Conservation (phyloP, 2,888 invertebrate genomes). For the Bellardia pandia region DNA sequence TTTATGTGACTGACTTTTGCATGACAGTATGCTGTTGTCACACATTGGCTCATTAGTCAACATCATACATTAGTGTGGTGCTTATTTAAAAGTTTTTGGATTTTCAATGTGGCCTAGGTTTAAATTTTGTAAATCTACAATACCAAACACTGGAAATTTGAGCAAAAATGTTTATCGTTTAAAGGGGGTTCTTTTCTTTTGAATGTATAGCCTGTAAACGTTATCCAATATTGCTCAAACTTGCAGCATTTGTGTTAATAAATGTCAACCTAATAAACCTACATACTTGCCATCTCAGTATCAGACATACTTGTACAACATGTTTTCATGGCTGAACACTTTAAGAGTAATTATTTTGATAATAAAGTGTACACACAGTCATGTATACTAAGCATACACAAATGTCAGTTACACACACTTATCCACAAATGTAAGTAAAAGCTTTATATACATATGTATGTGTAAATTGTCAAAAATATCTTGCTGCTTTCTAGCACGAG, state of each 20-base stretch:
- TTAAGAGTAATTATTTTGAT: conserved; percentile 50
- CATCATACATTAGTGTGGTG: neutral
- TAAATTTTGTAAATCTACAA: no score
- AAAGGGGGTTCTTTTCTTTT: no score
- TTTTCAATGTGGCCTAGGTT: no score
- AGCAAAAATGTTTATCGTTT: no score
- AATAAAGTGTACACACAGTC: conserved; percentile 36
- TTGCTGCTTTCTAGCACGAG: conserved; percentile 21
- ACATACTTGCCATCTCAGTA: neutral
- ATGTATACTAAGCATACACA: neutral
- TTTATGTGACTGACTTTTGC: neutral
- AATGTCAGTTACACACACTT: neutral
- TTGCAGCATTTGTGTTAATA: no score
- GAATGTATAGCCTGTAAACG: no score
- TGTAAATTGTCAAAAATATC: conserved; percentile 38
- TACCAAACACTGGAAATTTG: no score
- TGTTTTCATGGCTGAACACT: conserved; percentile 44
- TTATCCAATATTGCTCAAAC: no score
- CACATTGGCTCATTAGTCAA: conserved; percentile 42
- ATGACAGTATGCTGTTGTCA: neutral
- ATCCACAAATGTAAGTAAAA: conserved; percentile 3
- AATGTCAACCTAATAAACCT: neutral
- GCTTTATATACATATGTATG: conserved; percentile 2
- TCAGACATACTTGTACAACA: neutral
- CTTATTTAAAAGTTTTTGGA: no score